Conservation (phyloP, 2,113 vertebrate genomes). For the Pachypanchax playfairii region DNA sequence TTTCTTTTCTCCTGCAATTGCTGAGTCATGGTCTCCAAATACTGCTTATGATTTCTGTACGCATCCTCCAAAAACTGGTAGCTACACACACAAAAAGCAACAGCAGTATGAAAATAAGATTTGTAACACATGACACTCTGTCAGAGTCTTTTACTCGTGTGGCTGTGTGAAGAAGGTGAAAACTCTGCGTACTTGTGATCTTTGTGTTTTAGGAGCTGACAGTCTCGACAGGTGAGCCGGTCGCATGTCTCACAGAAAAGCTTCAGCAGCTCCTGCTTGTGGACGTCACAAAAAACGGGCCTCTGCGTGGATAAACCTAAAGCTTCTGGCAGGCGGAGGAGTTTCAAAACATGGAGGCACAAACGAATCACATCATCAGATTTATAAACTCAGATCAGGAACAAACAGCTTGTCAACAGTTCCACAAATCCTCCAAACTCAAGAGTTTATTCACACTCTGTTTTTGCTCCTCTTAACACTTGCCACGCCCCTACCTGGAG, state of each 20-base stretch:
- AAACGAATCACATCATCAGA: not conserved
- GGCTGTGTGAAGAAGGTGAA: no score
- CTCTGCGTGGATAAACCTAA: slow-evolving; percentile 89
- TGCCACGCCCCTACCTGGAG: slow-evolving; percentile 84
- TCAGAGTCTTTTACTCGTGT: no score
- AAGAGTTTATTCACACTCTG: no score
- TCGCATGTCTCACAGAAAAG: slow-evolving; percentile 98
- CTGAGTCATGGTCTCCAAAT: slow-evolving; percentile 92
- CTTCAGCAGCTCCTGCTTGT: slow-evolving; percentile 97
- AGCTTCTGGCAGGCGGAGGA: slow-evolving; percentile 79
- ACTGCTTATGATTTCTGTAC: slow-evolving; percentile 95
- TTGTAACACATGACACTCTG: no score
- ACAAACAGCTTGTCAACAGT: not conserved
- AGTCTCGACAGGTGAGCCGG: slow-evolving; percentile 94
- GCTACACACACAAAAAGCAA: slow-evolving; percentile 70
- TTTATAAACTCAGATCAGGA: not conserved
- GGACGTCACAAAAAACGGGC: slow-evolving; percentile 94
- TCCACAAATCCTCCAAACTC: no score
- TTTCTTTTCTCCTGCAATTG: slow-evolving; percentile 97
- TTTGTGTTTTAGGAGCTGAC: slow-evolving; percentile 96
- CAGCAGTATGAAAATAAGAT: not conserved
- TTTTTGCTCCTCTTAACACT: no score
- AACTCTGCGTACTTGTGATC: slow-evolving; percentile 90
- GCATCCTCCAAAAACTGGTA: slow-evolving; percentile 99
- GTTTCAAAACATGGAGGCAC: not conserved